These are phyloP conservation scores for Trissonchulus latispiculum DNA, from an alignment of 2,888 invertebrate genomes.

Conservation along the genomic window DNA sequence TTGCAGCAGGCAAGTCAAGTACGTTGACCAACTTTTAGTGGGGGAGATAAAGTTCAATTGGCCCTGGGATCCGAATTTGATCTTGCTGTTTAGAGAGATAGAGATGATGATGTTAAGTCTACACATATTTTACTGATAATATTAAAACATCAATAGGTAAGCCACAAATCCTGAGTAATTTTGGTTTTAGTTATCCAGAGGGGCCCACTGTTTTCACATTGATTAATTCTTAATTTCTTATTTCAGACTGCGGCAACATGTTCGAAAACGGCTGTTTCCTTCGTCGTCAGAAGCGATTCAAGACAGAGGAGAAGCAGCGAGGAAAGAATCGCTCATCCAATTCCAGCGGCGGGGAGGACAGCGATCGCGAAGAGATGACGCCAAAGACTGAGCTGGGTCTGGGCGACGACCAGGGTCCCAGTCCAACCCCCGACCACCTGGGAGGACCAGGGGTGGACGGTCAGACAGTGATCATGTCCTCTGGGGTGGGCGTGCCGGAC, in stretches of 20 bases:
- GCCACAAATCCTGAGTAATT: too few relatives aligned
- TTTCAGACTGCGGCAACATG: slow-evolving; percentile 57
- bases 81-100: too few relatives aligned
- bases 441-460: neutral
- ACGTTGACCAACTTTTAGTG: too few relatives aligned
- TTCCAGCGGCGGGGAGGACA: neutral
- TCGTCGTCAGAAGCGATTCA: slow-evolving; percentile 68
- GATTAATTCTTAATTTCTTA: too few relatives aligned
- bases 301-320: slow-evolving; percentile 86
- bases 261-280: slow-evolving; percentile 76
- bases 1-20: too few relatives aligned
- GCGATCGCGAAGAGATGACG: neutral
- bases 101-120: too few relatives aligned
- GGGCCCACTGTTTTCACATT: too few relatives aligned
- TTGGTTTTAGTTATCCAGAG: too few relatives aligned
- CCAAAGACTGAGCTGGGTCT: neutral
- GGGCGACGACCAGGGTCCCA: neutral
- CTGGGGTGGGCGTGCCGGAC: neutral
- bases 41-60: too few relatives aligned
- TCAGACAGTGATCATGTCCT: slow-evolving; percentile 4
- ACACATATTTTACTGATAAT: too few relatives aligned
- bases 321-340: neutral
- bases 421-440: neutral
- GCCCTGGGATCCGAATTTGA: too few relatives aligned
- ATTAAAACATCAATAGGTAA: too few relatives aligned